Conservation (phyloP, 2,113 vertebrate genomes). For the Monopterus albus region DNA sequence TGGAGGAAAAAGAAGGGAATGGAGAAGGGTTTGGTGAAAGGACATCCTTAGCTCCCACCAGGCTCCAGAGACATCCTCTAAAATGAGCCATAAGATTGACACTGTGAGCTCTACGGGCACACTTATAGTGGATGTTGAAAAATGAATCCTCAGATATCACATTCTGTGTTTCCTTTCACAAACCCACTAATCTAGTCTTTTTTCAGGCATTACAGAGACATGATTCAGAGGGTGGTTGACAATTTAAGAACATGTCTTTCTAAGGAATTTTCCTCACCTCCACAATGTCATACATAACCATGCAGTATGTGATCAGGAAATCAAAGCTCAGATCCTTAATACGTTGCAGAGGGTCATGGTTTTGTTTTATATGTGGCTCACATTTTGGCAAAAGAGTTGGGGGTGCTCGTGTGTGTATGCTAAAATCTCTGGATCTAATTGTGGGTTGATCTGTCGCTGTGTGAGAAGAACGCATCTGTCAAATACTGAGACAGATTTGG, state of each 20-base stretch:
- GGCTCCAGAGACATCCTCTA: not conserved
- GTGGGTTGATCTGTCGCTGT: constrained; percentile 55
- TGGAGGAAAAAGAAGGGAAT: constrained; percentile 14
- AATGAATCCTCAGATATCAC: constrained; percentile 33
- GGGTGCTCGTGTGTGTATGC: constrained; percentile 12
- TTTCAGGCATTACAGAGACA: constrained; percentile 6
- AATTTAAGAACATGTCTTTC: constrained; percentile 37
- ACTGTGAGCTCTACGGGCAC: too few relatives aligned
- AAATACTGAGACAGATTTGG: constrained; percentile 51
- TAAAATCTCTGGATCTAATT: constrained; percentile 72
- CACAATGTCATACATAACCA: constrained; percentile 49
- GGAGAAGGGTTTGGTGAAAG: constrained; percentile 27
- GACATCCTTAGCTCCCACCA: not conserved
- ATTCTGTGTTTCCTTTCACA: constrained; percentile 3
- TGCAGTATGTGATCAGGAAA: constrained; percentile 59
- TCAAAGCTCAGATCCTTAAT: constrained; percentile 65
- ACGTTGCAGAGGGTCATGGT: constrained; percentile 58
- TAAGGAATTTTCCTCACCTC: constrained; percentile 45
- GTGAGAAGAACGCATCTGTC: constrained; percentile 62
- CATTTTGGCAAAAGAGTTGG: constrained; percentile 49
- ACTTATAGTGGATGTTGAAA: not conserved
- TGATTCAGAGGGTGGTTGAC: constrained; percentile 37
- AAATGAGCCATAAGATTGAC: constrained; percentile 3
- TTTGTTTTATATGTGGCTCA: constrained; percentile 67
- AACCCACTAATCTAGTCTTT: constrained; percentile 3